Evolutionary conservation across 2,888 invertebrate genomes (phyloP).

Genomic region (Eristalis tenax): DNA sequence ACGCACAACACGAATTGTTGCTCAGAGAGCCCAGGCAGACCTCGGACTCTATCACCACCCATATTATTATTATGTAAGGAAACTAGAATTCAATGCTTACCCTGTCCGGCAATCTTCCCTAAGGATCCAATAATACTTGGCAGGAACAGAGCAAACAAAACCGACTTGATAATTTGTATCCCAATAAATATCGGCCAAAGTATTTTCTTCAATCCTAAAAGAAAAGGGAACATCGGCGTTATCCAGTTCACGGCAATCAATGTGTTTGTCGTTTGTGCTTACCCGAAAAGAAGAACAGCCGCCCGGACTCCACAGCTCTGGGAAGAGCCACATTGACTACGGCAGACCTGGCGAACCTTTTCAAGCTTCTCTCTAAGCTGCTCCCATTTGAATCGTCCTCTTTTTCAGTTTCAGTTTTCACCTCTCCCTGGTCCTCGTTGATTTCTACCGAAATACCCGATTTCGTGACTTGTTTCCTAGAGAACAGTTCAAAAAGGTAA

Average conservation of each 20-base stretch:
- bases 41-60: too few species aligned
- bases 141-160: slow-evolving; percentile 91
- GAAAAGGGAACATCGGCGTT: not conserved
- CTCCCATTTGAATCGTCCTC: slow-evolving; percentile 81
- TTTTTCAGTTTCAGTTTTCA: slow-evolving; percentile 79
- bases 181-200: slow-evolving; percentile 91
- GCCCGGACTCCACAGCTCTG: slow-evolving; percentile 83
- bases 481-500: slow-evolving; percentile 74
- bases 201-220: slow-evolving; percentile 91
- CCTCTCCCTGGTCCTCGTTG: slow-evolving; percentile 71
- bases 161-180: slow-evolving; percentile 90
- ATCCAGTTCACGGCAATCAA: not conserved
- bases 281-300: slow-evolving; percentile 85
- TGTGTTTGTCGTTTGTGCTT: slow-evolving; percentile 78
- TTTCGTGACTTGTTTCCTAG: slow-evolving; percentile 21
- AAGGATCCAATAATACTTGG: slow-evolving; percentile 92
- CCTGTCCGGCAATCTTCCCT: slow-evolving; percentile 92
- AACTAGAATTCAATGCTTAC: slow-evolving; percentile 79
- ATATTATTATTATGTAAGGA: not conserved
- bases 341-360: slow-evolving; percentile 81
- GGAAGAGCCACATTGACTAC: slow-evolving; percentile 85
- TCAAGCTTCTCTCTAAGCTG: slow-evolving; percentile 82
- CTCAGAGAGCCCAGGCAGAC: too few species aligned
- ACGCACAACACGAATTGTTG: too few species aligned
- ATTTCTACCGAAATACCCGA: slow-evolving; percentile 76